These are phyloP conservation scores for Sinhomidia bicolor DNA, from an alignment of 2,888 invertebrate genomes.

Conservation along the genomic window DNA sequence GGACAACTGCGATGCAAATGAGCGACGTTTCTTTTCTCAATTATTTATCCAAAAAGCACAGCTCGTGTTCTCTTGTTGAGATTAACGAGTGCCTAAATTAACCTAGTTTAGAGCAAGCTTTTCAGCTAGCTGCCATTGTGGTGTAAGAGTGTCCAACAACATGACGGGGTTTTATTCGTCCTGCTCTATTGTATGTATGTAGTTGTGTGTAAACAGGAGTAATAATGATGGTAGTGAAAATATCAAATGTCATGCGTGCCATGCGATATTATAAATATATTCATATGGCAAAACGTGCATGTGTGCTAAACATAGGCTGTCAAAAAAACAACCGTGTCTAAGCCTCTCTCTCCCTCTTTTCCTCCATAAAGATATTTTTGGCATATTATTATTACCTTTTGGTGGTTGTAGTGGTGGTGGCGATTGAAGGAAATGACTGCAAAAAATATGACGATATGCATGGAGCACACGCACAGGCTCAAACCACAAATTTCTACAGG, in stretches of 20 bases:
- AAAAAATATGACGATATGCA: slow-evolving; percentile 8
- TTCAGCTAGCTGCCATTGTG: too few species aligned
- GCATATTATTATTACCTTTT: slow-evolving; percentile 19
- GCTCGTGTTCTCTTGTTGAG: too few species aligned
- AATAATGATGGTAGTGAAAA: neutral
- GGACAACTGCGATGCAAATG: slow-evolving; percentile 1
- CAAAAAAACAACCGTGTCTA: neutral
- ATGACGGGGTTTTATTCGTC: neutral
- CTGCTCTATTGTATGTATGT: too few species aligned
- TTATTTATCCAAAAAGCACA: neutral
- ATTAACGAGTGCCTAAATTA: too few species aligned
- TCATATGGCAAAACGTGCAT: neutral
- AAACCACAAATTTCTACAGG: neutral
- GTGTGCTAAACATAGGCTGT: slow-evolving; percentile 26
- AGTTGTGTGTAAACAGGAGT: too few species aligned
- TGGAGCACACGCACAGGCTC: neutral
- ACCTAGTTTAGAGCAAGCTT: neutral
- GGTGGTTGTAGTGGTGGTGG: slow-evolving; percentile 10
- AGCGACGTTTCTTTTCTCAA: slow-evolving; percentile 1
- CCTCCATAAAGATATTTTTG: slow-evolving; percentile 36
- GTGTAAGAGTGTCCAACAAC: neutral
- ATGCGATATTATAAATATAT: slow-evolving; percentile 12
- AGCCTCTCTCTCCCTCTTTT: too few species aligned
- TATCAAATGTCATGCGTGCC: slow-evolving; percentile 37
- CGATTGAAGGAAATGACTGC: slow-evolving; percentile 46